Conservation (phyloP, 2,888 invertebrate species). For the Pomacea canaliculata region DNA sequence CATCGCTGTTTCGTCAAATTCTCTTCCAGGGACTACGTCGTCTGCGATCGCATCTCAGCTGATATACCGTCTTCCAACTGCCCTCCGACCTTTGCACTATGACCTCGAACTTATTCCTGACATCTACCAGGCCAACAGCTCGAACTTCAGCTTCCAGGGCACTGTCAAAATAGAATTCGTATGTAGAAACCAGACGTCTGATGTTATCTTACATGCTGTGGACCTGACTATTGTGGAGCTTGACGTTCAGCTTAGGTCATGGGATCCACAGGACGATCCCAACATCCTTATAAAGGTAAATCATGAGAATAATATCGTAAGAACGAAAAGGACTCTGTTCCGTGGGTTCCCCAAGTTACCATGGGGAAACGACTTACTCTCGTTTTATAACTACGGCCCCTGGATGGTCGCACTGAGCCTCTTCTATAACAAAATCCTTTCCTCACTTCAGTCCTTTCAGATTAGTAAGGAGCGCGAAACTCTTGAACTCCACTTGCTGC, state of each 20-base stretch:
- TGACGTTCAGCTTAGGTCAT: not conserved
- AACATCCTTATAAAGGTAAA: too few relatives aligned
- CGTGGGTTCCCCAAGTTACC: too few relatives aligned
- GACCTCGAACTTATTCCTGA: conserved; percentile 5
- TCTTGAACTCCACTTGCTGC: not conserved
- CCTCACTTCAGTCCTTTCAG: not conserved
- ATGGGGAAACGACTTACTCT: too few relatives aligned
- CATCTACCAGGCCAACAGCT: not conserved
- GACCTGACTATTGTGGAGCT: not conserved
- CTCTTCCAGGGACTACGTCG: too few relatives aligned
- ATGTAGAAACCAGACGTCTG: conserved; percentile 14
- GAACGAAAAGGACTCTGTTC: too few relatives aligned
- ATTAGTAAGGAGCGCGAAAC: not conserved
- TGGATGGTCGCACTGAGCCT: too few relatives aligned
- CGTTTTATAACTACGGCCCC: too few relatives aligned
- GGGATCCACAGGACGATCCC: too few relatives aligned
- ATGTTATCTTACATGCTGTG: conserved; percentile 13
- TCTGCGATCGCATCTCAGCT: not conserved
- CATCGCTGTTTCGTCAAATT: too few relatives aligned
- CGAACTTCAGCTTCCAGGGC: conserved; percentile 3
- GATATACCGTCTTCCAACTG: conserved; percentile 9
- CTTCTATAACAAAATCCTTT: too few relatives aligned
- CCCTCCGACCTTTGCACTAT: conserved; percentile 12
- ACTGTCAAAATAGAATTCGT: conserved; percentile 14
- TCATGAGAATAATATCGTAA: too few relatives aligned